A percentile compares a stretch with the other conserved stretches of the same genome.
phyloP scores from a whole-genome alignment of 92 coral and sea anemone genomes.

The Actinernus sp. region DNA sequence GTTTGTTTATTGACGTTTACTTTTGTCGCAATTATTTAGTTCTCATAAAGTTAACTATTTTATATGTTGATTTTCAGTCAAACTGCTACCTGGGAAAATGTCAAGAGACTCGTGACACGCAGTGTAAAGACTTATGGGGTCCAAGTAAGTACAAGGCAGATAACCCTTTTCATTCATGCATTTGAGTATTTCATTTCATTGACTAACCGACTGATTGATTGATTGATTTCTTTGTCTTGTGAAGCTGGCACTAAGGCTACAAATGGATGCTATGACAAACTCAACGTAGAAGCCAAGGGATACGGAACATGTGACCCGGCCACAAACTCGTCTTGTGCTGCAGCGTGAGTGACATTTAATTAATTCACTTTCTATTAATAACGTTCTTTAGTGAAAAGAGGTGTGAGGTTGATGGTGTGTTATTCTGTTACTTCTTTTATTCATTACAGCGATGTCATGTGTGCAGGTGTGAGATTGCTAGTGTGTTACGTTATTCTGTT shows the following conservation, averaged over 20 bases:
- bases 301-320: slow-evolving; percentile 73
- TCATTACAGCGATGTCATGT: too few species aligned
- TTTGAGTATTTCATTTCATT: too few species aligned
- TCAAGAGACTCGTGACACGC: slow-evolving; percentile 9
- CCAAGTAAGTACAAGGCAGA: slow-evolving; percentile 3
- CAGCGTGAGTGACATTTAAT: slow-evolving; percentile 29
- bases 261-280: slow-evolving; percentile 70
- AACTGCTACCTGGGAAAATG: slow-evolving; percentile 17
- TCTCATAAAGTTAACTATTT: too few species aligned
- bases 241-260: slow-evolving; percentile 61
- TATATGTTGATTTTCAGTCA: slow-evolving; percentile 9
- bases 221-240: not conserved
- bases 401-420: not conserved
- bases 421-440: too few species aligned
- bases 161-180: too few species aligned
- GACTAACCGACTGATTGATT: too few species aligned
- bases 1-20: too few species aligned
- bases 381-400: not conserved
- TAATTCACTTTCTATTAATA: not conserved
- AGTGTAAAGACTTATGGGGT: slow-evolving; percentile 33
- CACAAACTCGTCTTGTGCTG: slow-evolving; percentile 55
- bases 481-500: too few species aligned
- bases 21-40: too few species aligned
- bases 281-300: slow-evolving; percentile 72
- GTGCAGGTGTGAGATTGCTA: too few species aligned